These are phyloP conservation scores for Mormyrus proboscirostris DNA, from an alignment of 2,797 vertebrate genomes.

Conservation along the genomic window DNA sequence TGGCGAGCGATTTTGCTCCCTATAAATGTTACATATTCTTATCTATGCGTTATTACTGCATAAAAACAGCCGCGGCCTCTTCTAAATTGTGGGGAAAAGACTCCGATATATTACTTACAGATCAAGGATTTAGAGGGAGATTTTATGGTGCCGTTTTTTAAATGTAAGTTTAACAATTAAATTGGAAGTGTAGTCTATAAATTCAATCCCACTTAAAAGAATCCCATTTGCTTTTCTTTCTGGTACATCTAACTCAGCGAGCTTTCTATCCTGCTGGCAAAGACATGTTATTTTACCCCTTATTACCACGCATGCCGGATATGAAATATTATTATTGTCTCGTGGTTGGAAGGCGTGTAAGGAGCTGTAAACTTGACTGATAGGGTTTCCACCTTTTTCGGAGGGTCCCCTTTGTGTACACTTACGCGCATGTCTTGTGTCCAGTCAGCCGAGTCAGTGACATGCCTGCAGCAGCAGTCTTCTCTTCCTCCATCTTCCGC, in stretches of 20 bases:
- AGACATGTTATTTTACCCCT: neutral
- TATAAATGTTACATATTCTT: neutral
- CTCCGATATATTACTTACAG: neutral
- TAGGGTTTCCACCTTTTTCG: neutral
- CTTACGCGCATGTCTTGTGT: neutral
- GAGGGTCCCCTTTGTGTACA: neutral
- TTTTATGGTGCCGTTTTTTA: neutral
- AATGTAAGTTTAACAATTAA: neutral
- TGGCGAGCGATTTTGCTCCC: neutral
- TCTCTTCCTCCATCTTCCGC: neutral
- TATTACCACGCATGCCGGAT: neutral
- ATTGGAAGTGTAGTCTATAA: neutral
- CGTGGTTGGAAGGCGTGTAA: neutral
- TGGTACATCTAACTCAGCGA: neutral
- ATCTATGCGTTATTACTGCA: neutral
- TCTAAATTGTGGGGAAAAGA: neutral
- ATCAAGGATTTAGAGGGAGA: neutral
- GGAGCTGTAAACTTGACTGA: neutral
- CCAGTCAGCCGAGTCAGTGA: neutral
- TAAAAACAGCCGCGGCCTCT: neutral
- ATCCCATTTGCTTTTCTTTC: neutral
- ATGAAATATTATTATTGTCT: neutral
- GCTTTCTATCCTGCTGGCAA: neutral
- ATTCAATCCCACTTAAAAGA: neutral
- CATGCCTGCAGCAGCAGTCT: neutral